These are phyloP conservation scores for Chloroceryle aenea DNA, from an alignment of 2,113 vertebrate species.

Conservation along the genomic window DNA sequence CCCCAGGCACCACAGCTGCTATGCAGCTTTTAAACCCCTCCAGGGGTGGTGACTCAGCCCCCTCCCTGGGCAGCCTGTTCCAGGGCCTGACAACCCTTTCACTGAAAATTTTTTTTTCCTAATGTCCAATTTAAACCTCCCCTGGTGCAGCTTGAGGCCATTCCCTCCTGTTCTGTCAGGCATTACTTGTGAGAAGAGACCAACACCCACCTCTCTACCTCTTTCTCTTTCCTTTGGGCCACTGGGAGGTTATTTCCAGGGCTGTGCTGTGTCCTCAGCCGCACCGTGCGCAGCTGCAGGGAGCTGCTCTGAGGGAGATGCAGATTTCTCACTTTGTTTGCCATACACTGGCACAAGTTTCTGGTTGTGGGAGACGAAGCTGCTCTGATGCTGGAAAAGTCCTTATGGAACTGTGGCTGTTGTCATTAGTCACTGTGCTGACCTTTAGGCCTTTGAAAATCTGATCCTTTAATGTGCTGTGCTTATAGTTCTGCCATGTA, in stretches of 20 bases:
- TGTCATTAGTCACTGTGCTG: not conserved
- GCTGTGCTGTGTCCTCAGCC: not conserved
- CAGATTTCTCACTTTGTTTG: constrained; percentile 5
- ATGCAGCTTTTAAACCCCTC: too few species aligned
- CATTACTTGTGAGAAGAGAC: too few species aligned
- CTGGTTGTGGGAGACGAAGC: not conserved
- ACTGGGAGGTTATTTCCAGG: not conserved
- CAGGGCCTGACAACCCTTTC: too few species aligned
- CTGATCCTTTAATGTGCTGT: not conserved
- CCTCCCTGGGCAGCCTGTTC: too few species aligned
- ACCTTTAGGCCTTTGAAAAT: constrained; percentile 22
- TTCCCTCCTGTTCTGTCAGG: too few species aligned
- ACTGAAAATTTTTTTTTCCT: too few species aligned
- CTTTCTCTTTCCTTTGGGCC: not conserved
- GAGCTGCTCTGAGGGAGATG: not conserved
- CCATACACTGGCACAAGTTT: not conserved
- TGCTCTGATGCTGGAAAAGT: not conserved
- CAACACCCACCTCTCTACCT: too few species aligned
- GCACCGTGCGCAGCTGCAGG: not conserved
- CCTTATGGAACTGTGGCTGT: not conserved
- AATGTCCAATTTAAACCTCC: too few species aligned
- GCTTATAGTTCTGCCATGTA: not conserved
- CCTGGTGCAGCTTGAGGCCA: too few species aligned
- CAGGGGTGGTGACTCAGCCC: too few species aligned
- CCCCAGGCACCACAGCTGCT: too few species aligned